phyloP scores from a whole-genome alignment of 1,140 invertebrate genomes.

The Tachypleus tridentatus region DNA sequence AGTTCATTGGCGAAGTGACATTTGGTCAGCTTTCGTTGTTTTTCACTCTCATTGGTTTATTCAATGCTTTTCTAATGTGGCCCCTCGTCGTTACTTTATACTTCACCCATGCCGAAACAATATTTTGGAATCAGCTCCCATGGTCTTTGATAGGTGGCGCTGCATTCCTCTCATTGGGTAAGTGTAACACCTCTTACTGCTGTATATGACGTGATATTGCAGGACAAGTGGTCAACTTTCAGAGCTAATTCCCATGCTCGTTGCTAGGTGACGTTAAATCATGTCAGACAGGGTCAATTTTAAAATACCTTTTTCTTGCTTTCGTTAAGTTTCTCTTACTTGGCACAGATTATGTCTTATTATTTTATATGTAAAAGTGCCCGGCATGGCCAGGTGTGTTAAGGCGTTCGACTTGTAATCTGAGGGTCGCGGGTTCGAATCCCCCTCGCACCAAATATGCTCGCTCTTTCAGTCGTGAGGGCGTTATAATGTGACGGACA shows the following conservation, averaged over 20 bases:
- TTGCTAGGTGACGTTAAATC: not conserved
- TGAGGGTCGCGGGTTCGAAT: no score
- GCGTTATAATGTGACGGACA: no score
- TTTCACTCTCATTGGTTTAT: constrained; percentile 69
- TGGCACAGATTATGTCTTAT: no score
- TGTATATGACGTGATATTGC: no score
- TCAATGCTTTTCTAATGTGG: constrained; percentile 73
- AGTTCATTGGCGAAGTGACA: constrained; percentile 78
- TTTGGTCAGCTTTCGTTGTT: constrained; percentile 76
- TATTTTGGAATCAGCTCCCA: constrained; percentile 40
- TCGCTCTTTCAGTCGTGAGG: no score
- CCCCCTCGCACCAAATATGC: no score
- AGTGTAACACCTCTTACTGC: not conserved
- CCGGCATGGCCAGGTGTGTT: no score
- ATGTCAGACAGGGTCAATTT: no score
- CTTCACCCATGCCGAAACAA: constrained; percentile 64
- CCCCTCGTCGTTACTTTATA: constrained; percentile 69
- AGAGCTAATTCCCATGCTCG: not conserved
- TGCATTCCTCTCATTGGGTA: constrained; percentile 19
- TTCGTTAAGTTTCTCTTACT: no score
- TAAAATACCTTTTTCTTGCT: no score
- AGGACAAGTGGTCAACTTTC: not conserved
- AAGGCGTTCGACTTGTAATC: no score
- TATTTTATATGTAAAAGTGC: no score
- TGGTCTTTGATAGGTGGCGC: constrained; percentile 23